Evolutionary conservation across 2,797 vertebrate genomes (phyloP).

Genomic region (Pristis pectinata): DNA sequence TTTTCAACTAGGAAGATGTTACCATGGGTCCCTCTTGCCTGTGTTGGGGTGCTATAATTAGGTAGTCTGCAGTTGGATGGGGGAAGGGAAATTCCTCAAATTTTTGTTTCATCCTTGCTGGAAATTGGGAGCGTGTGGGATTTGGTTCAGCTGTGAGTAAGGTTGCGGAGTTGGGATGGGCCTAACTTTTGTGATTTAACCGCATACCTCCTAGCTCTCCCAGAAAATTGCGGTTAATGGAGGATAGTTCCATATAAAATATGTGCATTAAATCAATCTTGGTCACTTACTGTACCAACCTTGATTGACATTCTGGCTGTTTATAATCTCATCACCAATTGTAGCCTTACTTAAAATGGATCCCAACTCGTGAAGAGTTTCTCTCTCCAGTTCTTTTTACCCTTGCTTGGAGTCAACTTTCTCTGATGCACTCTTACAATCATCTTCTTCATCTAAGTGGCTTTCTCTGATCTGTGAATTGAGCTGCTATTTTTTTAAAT

Average conservation of each 20-base stretch:
- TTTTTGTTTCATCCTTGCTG: background rate
- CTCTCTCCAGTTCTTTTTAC: background rate
- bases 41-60: background rate
- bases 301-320: no score
- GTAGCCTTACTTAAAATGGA: background rate
- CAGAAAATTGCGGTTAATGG: no score
- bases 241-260: no score
- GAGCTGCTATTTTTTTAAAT: no score
- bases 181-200: background rate
- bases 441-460: background rate
- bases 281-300: no score
- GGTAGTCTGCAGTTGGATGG: background rate
- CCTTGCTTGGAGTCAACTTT: no score
- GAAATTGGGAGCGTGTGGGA: background rate
- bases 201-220: background rate
- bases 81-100: background rate
- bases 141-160: background rate
- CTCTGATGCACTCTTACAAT: background rate
- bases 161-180: background rate
- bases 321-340: no score
- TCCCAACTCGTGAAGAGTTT: background rate
- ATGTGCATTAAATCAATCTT: no score
- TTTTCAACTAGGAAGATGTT: background rate
- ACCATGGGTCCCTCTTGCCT: background rate
- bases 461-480: no score